Base-by-base conservation (phyloP, 2,888 invertebrate genomes). In the Pediacus dermestoides region DNA sequence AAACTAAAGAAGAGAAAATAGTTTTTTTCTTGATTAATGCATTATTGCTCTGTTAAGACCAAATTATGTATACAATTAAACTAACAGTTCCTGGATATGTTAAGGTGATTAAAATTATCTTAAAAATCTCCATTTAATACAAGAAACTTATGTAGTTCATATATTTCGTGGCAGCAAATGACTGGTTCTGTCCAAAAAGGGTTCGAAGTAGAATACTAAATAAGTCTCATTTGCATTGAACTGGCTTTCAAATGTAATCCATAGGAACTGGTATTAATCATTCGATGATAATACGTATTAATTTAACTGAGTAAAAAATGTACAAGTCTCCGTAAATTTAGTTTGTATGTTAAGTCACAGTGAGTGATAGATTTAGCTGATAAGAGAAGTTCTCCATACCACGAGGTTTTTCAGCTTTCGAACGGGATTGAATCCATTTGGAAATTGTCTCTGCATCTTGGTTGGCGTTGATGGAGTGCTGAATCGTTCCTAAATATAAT, bases 401-500 rank as follows among this genome's bases (percentile, higher is more conserved):
- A 48, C 44, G 7, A 27, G 10, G 15, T 34, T 44, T 42, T 46
- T 37, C 30, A 37, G 45, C 46, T 44, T 47, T 50, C 51, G 50
- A 55, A 52, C 50, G 37, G 42, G 44, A 44, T 41, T 33, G 48
- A 48, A 55, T 53, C 54, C 57, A 57, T 57, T 57, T 55, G 44
- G 54, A 55, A 52, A 57, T 57, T 57, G 57, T 55, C 57, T 50
- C 54, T 55, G 52, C 43, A 45, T 46, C 48, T 47, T 23, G 9
- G 11, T 28, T 49, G 57, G 55, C 57, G 55, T 54, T 55, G 57
- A 57, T 55, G 30, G 50, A 55, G 51, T 57, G 52, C 50, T 43
- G 53, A 52, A 48, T 50, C 43, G 36, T 32, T 39, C 34, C 40
- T 46, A 48, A 50, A 52, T 51, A 53, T 52, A 46, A 53, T 51